Evolutionary conservation across 2,888 invertebrate species (phyloP).

Genomic region (Lathronympha strigana): DNA sequence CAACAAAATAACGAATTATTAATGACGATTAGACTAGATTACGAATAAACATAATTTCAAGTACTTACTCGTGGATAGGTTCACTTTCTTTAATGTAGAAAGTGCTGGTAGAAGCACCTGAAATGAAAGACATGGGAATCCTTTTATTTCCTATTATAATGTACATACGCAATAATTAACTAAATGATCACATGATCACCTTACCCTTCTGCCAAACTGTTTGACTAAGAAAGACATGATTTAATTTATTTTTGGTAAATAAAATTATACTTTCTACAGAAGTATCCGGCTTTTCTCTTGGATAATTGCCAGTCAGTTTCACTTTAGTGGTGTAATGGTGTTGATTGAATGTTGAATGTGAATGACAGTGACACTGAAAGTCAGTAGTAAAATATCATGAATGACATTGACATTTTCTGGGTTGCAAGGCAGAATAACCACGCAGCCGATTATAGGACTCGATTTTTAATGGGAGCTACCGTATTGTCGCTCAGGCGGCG

Average conservation of each 20-base stretch:
- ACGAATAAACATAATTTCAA: conserved; percentile 8
- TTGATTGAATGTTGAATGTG: too few relatives aligned
- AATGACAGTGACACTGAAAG: neutral
- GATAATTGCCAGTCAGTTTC: conserved; percentile 37
- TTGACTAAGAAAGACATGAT: conserved; percentile 67
- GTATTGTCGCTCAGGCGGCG: too few relatives aligned
- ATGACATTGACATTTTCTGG: conserved; percentile 2
- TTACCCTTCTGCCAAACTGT: conserved; percentile 65
- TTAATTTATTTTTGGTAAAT: neutral
- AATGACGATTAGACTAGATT: neutral
- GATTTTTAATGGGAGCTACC: too few relatives aligned
- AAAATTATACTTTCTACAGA: conserved; percentile 4
- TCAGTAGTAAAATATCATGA: too few relatives aligned
- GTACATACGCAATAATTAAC: neutral
- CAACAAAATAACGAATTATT: conserved; percentile 28
- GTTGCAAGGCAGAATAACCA: too few relatives aligned
- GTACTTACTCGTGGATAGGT: conserved; percentile 73
- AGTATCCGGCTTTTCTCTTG: conserved; percentile 24
- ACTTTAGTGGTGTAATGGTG: too few relatives aligned
- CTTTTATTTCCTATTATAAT: neutral
- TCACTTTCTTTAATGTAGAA: conserved; percentile 57
- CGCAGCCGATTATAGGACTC: neutral
- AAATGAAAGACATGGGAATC: conserved; percentile 16
- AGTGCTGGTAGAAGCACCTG: conserved; percentile 65
- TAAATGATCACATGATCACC: conserved; percentile 38